Evolutionary conservation across 2,888 invertebrate species (phyloP).

Genomic region (Drosophila macrospina): DNA sequence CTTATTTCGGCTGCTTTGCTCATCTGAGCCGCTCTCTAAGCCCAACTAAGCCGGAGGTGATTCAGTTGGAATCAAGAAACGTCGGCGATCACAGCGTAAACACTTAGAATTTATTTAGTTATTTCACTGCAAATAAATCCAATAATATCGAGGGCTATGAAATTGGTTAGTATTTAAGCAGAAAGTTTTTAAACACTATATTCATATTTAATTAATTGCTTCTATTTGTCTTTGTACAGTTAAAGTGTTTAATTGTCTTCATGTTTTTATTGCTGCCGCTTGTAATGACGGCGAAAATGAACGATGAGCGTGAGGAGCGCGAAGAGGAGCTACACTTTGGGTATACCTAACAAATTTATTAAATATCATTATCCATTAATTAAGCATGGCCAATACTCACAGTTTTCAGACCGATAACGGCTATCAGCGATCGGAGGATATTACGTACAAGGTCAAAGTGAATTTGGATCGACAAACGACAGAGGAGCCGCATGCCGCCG

Average conservation of each 20-base stretch:
- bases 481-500: slow-evolving; percentile 26
- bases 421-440: slow-evolving; percentile 79
- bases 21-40: slow-evolving; percentile 49
- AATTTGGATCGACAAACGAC: slow-evolving; percentile 26
- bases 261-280: slow-evolving; percentile 29
- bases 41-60: slow-evolving; percentile 22
- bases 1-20: slow-evolving; percentile 72
- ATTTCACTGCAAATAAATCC: neutral
- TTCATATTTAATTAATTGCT: neutral
- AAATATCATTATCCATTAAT: neutral
- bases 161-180: slow-evolving; percentile 37
- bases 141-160: slow-evolving; percentile 37
- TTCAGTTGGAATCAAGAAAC: slow-evolving; percentile 57
- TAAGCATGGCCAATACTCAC: neutral
- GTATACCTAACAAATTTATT: slow-evolving; percentile 49
- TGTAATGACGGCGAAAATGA: slow-evolving; percentile 26
- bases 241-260: slow-evolving; percentile 33
- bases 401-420: slow-evolving; percentile 84
- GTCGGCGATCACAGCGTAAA: slow-evolving; percentile 46
- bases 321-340: slow-evolving; percentile 71
- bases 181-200: neutral
- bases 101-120: slow-evolving; percentile 2
- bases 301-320: slow-evolving; percentile 48
- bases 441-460: slow-evolving; percentile 64
- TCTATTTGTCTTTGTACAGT: slow-evolving; percentile 38